Evolutionary conservation across 1,140 invertebrate genomes (phyloP), one percentile per base, ranked within the genome.

Genomic region (Nebria ingens): DNA sequence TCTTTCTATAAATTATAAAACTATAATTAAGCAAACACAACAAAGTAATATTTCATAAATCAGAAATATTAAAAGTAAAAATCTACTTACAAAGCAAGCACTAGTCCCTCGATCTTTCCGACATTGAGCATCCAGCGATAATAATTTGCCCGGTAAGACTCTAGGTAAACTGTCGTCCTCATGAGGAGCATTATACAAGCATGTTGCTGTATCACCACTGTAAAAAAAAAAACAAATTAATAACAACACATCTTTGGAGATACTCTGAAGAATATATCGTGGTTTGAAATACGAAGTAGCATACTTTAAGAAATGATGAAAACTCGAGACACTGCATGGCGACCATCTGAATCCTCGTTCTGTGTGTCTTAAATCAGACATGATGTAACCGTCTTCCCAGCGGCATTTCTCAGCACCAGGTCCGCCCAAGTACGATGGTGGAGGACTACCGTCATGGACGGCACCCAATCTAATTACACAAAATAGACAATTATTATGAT

Each of bases 331-430:
- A 62, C 88, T 92, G 71, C 93, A 96, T 21, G 90, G 82, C 4
- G 91, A 95, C 93, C 93, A 96, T 64, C 89, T 79, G 77, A 96
- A 96, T 13, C 93, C 93, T 66, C 93, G 85, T 74, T 95, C 92
- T 1, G 92, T 95, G 70, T 95, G 92, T 60, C 93, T 76, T 45
- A 96, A 79, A 74, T 96, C 92, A 52, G 89, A 92, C 93, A 96
- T 96, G 63, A 96, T 96, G 73, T 87, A 96, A 40, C 93, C 93
- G 68, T 96, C 93, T 69, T 94, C 90, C 92, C 93, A 96, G 63
- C 91, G 83, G 66, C 93, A 96, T 63, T 92, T 91, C 66, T 93
- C 89, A 29, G 93, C 93, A n/a, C 93, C 93, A 1, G 93, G 93
- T 54, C 93, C 92, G 53, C 93, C 93, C 2, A 96, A 76, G 62